Conservation (phyloP, 2,113 vertebrate species). For the Amia ocellicauda region DNA sequence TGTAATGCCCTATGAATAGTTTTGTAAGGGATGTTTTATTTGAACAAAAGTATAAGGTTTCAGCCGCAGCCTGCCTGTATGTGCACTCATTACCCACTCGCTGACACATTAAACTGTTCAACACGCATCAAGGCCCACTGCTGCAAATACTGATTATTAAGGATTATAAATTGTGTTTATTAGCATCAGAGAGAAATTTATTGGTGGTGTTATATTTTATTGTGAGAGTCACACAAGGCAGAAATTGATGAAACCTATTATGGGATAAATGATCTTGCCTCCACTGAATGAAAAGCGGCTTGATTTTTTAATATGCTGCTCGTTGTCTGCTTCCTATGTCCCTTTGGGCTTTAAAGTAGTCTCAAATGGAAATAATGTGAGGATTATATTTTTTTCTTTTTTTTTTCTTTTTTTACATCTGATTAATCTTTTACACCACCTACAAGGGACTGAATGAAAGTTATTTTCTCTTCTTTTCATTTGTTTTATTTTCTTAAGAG, state of each 20-base stretch:
- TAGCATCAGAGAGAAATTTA: conserved; percentile 1
- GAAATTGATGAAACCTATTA: background rate
- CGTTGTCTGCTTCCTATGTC: background rate
- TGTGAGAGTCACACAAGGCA: background rate
- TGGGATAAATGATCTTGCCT: conserved; percentile 5
- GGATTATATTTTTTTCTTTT: no score
- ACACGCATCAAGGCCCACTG: conserved; percentile 18
- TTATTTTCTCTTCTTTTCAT: no score
- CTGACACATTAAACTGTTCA: conserved; percentile 27
- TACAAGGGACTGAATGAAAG: background rate
- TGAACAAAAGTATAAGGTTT: background rate
- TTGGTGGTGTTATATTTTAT: background rate
- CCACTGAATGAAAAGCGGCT: background rate
- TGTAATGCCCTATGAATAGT: background rate
- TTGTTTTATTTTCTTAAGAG: background rate
- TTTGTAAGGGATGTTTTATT: background rate
- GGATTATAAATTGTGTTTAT: conserved; percentile 11
- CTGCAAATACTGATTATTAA: conserved; percentile 23
- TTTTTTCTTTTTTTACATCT: background rate
- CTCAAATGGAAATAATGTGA: background rate
- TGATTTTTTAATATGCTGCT: conserved; percentile 1
- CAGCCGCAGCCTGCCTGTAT: background rate
- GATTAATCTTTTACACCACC: background rate
- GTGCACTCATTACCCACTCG: background rate
- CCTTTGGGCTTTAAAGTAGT: background rate